A percentile compares a stretch with the other conserved stretches of the same genome.
Conservation (phyloP, 2,113 vertebrate genomes). For the Laticauda colubrina region DNA sequence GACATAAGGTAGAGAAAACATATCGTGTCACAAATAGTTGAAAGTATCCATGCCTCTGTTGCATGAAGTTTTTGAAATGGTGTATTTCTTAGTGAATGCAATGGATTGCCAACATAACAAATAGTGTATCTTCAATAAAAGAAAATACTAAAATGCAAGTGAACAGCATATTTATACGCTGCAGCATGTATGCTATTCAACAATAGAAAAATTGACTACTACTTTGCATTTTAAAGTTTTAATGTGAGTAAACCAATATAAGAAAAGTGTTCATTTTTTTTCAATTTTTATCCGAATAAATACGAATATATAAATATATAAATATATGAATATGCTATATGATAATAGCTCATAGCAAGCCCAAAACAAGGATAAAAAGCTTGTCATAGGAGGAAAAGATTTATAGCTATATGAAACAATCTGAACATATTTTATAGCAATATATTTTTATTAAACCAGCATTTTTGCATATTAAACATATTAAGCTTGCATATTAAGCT, state of each 20-base stretch:
- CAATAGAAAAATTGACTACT: not conserved
- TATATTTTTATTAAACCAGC: not conserved
- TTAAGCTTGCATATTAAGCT: not conserved
- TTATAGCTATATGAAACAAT: not conserved
- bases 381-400: not conserved
- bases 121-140: conserved; percentile 7
- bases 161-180: not conserved
- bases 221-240: conserved; percentile 30
- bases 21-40: conserved; percentile 43
- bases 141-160: conserved; percentile 9
- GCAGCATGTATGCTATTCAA: not conserved
- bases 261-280: conserved; percentile 39
- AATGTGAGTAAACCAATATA: conserved; percentile 46
- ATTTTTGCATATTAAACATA: not conserved
- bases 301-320: conserved; percentile 23
- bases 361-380: not conserved
- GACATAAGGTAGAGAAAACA: conserved; percentile 54
- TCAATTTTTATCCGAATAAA: conserved; percentile 17
- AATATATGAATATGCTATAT: conserved; percentile 5
- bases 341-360: not conserved
- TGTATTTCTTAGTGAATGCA: conserved; percentile 38
- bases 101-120: conserved; percentile 37
- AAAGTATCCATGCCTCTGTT: conserved; percentile 38
- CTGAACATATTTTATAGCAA: not conserved
- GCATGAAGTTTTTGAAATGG: conserved; percentile 15